Evolutionary conservation across 2,888 invertebrate genomes (phyloP).

Genomic region (Tetanocera ferruginea): DNA sequence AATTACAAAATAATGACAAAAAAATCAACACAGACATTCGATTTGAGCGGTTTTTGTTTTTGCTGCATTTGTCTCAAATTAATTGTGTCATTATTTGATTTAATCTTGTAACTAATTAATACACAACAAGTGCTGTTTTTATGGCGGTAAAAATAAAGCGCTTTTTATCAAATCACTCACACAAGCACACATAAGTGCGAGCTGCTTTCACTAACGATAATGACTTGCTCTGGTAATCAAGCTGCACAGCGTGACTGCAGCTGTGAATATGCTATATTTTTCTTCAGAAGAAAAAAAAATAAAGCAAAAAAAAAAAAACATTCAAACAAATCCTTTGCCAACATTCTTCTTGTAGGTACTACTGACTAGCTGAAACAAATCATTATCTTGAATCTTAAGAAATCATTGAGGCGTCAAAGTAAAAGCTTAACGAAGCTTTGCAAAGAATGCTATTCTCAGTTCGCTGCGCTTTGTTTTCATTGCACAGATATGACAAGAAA

Average conservation of each 20-base stretch:
- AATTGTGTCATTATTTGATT: background rate
- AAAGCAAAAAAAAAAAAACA: background rate
- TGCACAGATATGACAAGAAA: no score
- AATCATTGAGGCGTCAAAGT: background rate
- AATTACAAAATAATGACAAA: no score
- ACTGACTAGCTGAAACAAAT: background rate
- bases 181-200: background rate
- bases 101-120: slow-evolving; percentile 3
- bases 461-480: no score
- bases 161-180: no score
- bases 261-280: background rate
- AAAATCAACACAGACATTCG: no score
- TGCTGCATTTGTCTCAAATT: no score
- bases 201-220: background rate
- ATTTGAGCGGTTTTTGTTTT: no score
- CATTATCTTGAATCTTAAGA: background rate
- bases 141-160: background rate
- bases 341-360: background rate
- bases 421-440: background rate
- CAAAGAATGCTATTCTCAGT: no score
- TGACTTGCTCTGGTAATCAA: background rate
- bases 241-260: background rate
- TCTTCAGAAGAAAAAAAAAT: background rate
- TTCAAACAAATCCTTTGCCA: background rate
- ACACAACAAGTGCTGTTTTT: background rate